A percentile compares a stretch with the other conserved stretches of the same genome.
These are phyloP conservation scores for Palythoa grandiflora DNA, from an alignment of 92 coral and sea anemone species.

Conservation along the genomic window DNA sequence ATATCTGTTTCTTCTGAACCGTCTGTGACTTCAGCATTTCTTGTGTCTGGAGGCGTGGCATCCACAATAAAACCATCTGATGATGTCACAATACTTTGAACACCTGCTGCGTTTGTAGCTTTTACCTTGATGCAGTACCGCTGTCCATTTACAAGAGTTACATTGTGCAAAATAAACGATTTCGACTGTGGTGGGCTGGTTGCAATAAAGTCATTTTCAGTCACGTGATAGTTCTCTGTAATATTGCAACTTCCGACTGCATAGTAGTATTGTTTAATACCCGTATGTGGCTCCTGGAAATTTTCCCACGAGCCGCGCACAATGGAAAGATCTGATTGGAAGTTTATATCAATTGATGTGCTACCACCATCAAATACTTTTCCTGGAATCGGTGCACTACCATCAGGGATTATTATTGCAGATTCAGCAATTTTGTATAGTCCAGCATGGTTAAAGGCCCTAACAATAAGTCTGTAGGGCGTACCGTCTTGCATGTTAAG, in stretches of 20 bases:
- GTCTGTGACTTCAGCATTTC: slow-evolving; percentile 85
- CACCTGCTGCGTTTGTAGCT: slow-evolving; percentile 90
- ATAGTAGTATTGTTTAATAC: slow-evolving; percentile 83
- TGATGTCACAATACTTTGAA: slow-evolving; percentile 78
- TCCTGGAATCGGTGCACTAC: slow-evolving; percentile 80
- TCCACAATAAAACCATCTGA: slow-evolving; percentile 92
- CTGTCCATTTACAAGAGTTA: slow-evolving; percentile 89
- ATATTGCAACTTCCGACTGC: slow-evolving; percentile 91
- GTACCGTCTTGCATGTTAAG: slow-evolving; percentile 76
- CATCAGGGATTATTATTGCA: slow-evolving; percentile 79
- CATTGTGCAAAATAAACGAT: slow-evolving; percentile 64
- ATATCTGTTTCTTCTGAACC: slow-evolving; percentile 82
- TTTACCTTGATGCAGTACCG: slow-evolving; percentile 91
- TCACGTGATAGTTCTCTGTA: slow-evolving; percentile 90
- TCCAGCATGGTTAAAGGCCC: slow-evolving; percentile 88
- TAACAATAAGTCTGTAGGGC: slow-evolving; percentile 69
- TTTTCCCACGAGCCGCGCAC: slow-evolving; percentile 88
- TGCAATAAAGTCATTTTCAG: slow-evolving; percentile 76
- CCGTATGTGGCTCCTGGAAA: slow-evolving; percentile 80
- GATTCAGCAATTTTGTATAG: slow-evolving; percentile 82
- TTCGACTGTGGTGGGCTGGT: slow-evolving; percentile 78
- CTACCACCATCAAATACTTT: slow-evolving; percentile 82
- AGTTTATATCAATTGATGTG: slow-evolving; percentile 66
- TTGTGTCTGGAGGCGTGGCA: slow-evolving; percentile 79
- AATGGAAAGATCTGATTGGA: slow-evolving; percentile 73